phyloP scores from a whole-genome alignment of 2,797 vertebrate genomes.

The Intellagama lesueurii region DNA sequence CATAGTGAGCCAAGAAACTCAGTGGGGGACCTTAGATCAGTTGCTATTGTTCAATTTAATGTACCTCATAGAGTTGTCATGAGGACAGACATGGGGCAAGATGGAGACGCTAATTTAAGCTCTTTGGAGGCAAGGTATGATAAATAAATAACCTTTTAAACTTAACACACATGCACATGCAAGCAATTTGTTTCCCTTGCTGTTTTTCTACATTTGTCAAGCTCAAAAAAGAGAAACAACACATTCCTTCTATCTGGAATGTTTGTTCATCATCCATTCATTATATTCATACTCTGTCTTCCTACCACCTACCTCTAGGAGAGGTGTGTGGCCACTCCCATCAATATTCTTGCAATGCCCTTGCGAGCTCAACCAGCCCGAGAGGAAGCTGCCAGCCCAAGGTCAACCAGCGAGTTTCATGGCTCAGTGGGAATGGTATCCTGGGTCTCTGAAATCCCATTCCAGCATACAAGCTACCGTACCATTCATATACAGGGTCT shows the following conservation, averaged over 20 bases:
- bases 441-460: neutral
- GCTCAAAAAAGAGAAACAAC: too few relatives aligned
- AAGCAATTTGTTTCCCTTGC: too few relatives aligned
- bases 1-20: neutral
- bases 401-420: neutral
- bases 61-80: neutral
- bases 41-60: neutral
- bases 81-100: neutral
- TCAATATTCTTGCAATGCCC: too few relatives aligned
- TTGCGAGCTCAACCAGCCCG: neutral
- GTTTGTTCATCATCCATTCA: too few relatives aligned
- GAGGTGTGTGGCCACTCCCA: too few relatives aligned
- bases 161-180: too few relatives aligned
- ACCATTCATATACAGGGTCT: neutral
- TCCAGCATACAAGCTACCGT: neutral
- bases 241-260: too few relatives aligned
- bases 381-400: neutral
- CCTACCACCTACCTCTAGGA: too few relatives aligned
- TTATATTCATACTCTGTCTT: too few relatives aligned
- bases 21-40: neutral
- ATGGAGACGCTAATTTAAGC: neutral
- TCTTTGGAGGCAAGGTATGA: neutral
- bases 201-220: too few relatives aligned
- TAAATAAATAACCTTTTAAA: too few relatives aligned
- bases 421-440: neutral